A percentile compares a stretch with the other conserved stretches of the same genome.
Conservation (phyloP, 1,140 invertebrate genomes). For the Drosophila simulans region DNA sequence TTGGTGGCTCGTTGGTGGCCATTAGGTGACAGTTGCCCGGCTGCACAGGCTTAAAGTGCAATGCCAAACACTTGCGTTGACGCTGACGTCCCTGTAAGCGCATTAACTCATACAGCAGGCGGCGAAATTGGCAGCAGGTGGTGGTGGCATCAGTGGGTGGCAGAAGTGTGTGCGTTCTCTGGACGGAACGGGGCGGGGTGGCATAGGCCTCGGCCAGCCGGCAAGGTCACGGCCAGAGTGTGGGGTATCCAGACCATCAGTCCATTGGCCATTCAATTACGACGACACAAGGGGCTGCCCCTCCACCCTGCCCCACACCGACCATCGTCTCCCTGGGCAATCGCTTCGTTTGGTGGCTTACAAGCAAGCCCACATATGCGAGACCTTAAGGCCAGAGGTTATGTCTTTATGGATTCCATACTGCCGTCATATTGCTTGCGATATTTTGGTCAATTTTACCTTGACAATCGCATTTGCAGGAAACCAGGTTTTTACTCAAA, state of each 20-base stretch:
- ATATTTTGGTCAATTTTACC: not conserved
- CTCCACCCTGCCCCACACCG: not conserved
- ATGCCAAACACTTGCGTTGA: slow-evolving; percentile 74
- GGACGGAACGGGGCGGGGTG: no score
- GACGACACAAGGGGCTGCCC: not conserved
- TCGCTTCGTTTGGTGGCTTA: slow-evolving; percentile 1
- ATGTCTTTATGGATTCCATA: not conserved
- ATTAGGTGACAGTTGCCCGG: slow-evolving; percentile 72
- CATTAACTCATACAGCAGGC: slow-evolving; percentile 59
- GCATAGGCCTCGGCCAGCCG: slow-evolving; percentile 1
- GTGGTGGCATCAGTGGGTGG: not conserved
- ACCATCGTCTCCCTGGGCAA: not conserved
- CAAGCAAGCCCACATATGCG: slow-evolving; percentile 9
- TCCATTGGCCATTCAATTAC: slow-evolving; percentile 49
- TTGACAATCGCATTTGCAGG: no score
- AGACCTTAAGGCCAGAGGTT: not conserved
- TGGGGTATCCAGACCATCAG: not conserved
- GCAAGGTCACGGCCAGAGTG: slow-evolving; percentile 39
- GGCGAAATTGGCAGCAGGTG: not conserved
- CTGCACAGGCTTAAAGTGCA: slow-evolving; percentile 70
- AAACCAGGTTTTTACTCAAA: no score
- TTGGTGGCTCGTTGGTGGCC: slow-evolving; percentile 28
- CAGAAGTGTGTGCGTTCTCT: not conserved
- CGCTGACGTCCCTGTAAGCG: slow-evolving; percentile 63
- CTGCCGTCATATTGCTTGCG: not conserved